phyloP scores from a whole-genome alignment of 2,888 invertebrate species.

The Sisyra terminalis region DNA sequence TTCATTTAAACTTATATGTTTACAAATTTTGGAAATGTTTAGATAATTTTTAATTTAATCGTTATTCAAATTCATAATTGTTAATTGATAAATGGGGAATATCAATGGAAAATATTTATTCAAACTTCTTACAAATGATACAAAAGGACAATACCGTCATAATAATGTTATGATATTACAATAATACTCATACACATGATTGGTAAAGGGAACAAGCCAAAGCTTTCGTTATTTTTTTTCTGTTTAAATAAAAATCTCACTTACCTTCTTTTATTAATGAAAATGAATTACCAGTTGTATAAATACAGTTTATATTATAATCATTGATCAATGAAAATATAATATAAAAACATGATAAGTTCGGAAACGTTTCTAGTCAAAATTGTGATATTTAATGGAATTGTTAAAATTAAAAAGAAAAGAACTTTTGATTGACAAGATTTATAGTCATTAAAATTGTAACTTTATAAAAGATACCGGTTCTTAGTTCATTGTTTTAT shows the following conservation, averaged over 20 bases:
- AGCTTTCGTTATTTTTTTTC: constrained; percentile 59
- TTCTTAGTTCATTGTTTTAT: not conserved
- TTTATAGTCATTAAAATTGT: not conserved
- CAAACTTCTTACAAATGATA: no score
- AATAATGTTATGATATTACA: no score
- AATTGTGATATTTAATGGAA: constrained; percentile 1
- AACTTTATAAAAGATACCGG: not conserved
- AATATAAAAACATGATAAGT: not conserved
- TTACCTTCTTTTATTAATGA: not conserved
- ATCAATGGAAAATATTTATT: no score
- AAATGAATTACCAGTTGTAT: not conserved
- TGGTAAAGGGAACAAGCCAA: constrained; percentile 73
- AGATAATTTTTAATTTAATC: no score
- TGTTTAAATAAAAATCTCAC: constrained; percentile 25
- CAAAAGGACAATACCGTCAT: no score
- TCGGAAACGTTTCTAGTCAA: constrained; percentile 1
- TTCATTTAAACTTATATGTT: no score
- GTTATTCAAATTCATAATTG: no score
- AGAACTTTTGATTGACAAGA: constrained; percentile 3
- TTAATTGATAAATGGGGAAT: no score
- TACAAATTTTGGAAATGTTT: no score
- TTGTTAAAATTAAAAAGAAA: not conserved
- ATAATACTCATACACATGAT: constrained; percentile 24
- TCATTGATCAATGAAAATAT: not conserved
- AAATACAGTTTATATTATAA: constrained; percentile 2